Base-by-base conservation (phyloP, 2,113 vertebrate genomes). In the Hypomesus transpacificus region DNA sequence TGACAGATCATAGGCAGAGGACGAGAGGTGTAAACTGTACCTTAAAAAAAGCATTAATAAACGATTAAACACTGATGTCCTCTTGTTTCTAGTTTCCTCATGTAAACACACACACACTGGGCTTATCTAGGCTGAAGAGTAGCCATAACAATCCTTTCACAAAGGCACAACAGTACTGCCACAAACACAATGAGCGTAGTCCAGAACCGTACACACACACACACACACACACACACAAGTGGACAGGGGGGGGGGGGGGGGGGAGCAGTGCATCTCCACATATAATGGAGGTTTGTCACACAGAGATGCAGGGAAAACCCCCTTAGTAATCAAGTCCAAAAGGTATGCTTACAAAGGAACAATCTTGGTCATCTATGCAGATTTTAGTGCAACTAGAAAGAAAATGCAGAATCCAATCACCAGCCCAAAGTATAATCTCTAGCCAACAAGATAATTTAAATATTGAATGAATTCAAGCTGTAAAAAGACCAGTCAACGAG, bases 91-190 rank as follows among this genome's bases (percentile, higher is more conserved):
- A 28, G 0, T 61, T 14, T 61, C 22, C 14, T 16, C 14, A 8
- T 61, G 24, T 61, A 61, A 28, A 28, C 24, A 61, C 22, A 34
- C 28, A 4, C 31, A 61, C 14, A 3, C 17, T 26, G 20, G 20
- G 57, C 21, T 4, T 3, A 4, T 26, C 24, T 16, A 61, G 59
- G 59, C 59, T 17, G 22, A 61, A 3, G 2, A 16, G 24, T 17
- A 4, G 24, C 22, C 3, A 61, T 6, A 1, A 28, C 22, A 21
- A 61, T 61, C 14, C 26, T 26, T 26, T 22, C 22, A 59, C n/a
- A n/a, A 59, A 59, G 57, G 57, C 57, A 59, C 57, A 59, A 59
- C 57, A 61, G 59, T 3, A 61, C 59, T 61, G 24, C 22, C 26
- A 20, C 20, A 21, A 11, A 21, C 21, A 21, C 39, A 4, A 59